Conservation (phyloP, 2,888 invertebrate species). For the Molanna angustata region DNA sequence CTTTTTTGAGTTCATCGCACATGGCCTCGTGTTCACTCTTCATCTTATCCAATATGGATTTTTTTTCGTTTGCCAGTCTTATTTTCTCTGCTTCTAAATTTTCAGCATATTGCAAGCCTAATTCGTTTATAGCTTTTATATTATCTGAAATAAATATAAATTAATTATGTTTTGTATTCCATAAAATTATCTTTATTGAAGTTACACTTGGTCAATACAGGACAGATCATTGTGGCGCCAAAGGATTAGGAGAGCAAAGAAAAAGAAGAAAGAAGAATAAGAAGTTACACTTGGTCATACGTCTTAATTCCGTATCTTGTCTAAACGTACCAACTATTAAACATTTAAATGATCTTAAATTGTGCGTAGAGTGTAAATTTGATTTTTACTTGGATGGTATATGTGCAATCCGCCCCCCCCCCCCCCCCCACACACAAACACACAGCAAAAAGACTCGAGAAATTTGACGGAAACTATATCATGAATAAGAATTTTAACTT, state of each 20-base stretch:
- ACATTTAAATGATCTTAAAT: no score
- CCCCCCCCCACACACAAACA: no score
- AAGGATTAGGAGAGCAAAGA: neutral
- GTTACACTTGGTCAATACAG: neutral
- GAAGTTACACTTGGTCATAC: no score
- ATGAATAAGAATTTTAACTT: no score
- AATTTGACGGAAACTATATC: no score
- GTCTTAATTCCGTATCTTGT: neutral
- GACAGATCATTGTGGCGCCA: neutral
- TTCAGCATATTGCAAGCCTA: slow-evolving; percentile 47
- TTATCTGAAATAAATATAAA: slow-evolving; percentile 40
- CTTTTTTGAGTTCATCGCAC: slow-evolving; percentile 59
- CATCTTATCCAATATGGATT: slow-evolving; percentile 52
- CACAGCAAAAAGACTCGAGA: no score
- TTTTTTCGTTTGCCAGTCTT: slow-evolving; percentile 54
- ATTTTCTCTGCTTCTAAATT: slow-evolving; percentile 48
- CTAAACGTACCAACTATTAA: no score
- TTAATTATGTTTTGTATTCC: neutral
- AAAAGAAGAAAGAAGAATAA: neutral
- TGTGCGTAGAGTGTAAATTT: no score
- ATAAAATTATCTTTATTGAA: neutral
- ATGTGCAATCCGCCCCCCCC: no score
- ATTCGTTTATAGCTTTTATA: slow-evolving; percentile 44
- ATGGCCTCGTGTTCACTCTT: slow-evolving; percentile 58
- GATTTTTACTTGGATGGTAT: no score